Base-by-base conservation (phyloP, 2,888 invertebrate genomes). In the Smittia aterrima region DNA sequence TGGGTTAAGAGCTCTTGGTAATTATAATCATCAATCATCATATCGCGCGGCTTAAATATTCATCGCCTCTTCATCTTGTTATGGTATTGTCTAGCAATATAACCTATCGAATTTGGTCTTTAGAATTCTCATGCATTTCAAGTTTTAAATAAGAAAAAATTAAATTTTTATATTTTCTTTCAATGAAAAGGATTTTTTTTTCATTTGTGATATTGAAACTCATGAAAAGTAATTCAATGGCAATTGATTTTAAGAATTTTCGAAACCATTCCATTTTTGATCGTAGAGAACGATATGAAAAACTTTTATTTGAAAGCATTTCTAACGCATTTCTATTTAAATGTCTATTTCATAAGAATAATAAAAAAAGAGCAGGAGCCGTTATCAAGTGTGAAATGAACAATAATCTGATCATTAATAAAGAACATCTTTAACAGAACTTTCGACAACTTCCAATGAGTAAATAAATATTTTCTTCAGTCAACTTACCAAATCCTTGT, bases 1-100 rank as follows among this genome's bases (percentile, higher is more conserved):
- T 92, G 87, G 92, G 92, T 76, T 92, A 86, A 86, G 75, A 66
- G 66, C 20, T 32, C n/a, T 20, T 11, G 54, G 54, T 25, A 27
- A 27, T 2, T 7, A 11, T 64, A 25, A n/a, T 64, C 20, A 64
- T 13, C 22, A 58, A 20, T 58, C 18, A 20, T 58, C 22, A 18
- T 58, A 58, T 58, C 58, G 58, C 9, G 18, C 58, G 18, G 47
- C 11, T n/a, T 13, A 47, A 13, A n/a, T 6, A 47, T 47, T 32
- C 16, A 11, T 47, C 13, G 47, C 16, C 38, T 38, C 38, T 38
- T 4, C n/a, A 47, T 47, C 47, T 47, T n/a, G 32, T 32, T 32
- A 32, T 47, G 47, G 11, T 47, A 47, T 47, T 47, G 47, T 47
- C 13, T 47, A 47, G 47, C 47, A 47, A 47, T 47, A 47, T n/a